Conservation (phyloP, 1,140 invertebrate genomes). For the Drosophila aff. region DNA sequence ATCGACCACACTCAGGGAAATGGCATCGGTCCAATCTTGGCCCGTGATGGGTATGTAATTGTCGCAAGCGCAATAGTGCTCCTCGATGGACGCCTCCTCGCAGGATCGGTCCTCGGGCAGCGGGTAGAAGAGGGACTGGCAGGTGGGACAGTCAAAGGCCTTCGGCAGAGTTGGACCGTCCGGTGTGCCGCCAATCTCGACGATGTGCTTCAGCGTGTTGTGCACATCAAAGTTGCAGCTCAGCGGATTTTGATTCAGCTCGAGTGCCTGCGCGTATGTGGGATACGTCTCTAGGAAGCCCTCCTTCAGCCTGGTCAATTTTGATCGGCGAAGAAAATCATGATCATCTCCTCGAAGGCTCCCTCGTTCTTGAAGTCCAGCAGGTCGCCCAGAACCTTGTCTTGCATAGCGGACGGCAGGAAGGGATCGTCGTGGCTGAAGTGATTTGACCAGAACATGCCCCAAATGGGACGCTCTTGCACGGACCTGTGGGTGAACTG, state of each 20-base stretch:
- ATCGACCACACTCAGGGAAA: slow-evolving; percentile 85
- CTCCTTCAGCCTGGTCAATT: slow-evolving; percentile 87
- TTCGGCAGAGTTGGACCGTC: slow-evolving; percentile 26
- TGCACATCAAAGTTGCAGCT: slow-evolving; percentile 94
- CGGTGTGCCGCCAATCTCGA: slow-evolving; percentile 67
- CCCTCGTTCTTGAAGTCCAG: slow-evolving; percentile 86
- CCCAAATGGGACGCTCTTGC: slow-evolving; percentile 87
- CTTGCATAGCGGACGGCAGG: slow-evolving; percentile 89
- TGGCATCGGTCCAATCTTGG: slow-evolving; percentile 73
- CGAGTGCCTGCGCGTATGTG: slow-evolving; percentile 88
- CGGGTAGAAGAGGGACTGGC: slow-evolving; percentile 88
- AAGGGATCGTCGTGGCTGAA: slow-evolving; percentile 92
- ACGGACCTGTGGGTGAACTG: slow-evolving; percentile 82
- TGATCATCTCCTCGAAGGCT: slow-evolving; percentile 88
- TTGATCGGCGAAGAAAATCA: slow-evolving; percentile 94
- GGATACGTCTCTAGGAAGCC: slow-evolving; percentile 91
- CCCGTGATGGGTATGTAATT: slow-evolving; percentile 83
- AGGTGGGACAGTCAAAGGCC: slow-evolving; percentile 86
- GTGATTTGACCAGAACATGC: slow-evolving; percentile 92
- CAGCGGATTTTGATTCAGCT: slow-evolving; percentile 89
- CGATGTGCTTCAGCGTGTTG: slow-evolving; percentile 87
- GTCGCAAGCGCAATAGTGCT: slow-evolving; percentile 92
- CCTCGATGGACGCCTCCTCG: slow-evolving; percentile 88
- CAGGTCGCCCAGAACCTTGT: slow-evolving; percentile 87
- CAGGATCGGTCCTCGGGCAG: slow-evolving; percentile 89